phyloP scores from a whole-genome alignment of 1,140 invertebrate species.

The Lerema accius region DNA sequence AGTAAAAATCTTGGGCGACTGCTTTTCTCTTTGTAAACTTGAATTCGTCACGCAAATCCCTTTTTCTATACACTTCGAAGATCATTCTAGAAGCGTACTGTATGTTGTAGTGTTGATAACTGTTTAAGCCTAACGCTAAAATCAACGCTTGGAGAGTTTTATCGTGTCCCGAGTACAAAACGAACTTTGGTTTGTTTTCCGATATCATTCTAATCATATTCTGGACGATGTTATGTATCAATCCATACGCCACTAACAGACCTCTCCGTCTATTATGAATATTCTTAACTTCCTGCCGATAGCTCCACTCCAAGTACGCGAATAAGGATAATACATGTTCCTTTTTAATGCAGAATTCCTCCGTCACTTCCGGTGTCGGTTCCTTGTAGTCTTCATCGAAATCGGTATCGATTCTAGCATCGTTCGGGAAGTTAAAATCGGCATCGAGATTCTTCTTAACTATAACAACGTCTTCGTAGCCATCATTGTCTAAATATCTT shows the following conservation, averaged over 20 bases:
- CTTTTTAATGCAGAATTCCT: constrained; percentile 85
- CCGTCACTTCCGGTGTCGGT: constrained; percentile 65
- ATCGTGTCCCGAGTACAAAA: constrained; percentile 96
- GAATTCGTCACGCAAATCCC: constrained; percentile 77
- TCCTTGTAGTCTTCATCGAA: constrained; percentile 80
- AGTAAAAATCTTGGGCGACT: constrained; percentile 88
- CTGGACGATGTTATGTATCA: constrained; percentile 90
- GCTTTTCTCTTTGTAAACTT: constrained; percentile 82
- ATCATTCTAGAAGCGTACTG: constrained; percentile 93
- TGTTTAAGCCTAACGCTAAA: constrained; percentile 88
- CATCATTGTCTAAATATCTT: constrained; percentile 76
- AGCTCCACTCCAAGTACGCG: constrained; percentile 90
- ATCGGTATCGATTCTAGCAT: constrained; percentile 67
- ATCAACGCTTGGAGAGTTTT: constrained; percentile 93
- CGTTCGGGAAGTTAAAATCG: constrained; percentile 81
- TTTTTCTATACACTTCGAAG: constrained; percentile 90
- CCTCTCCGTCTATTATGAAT: constrained; percentile 86
- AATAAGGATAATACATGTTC: constrained; percentile 89
- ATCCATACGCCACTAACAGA: constrained; percentile 89
- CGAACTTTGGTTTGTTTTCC: constrained; percentile 89
- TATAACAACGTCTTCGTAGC: constrained; percentile 78
- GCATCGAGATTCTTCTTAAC: constrained; percentile 81
- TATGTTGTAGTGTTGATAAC: constrained; percentile 82
- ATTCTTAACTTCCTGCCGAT: constrained; percentile 86
- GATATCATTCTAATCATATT: constrained; percentile 91